phyloP scores from a whole-genome alignment of 1,140 invertebrate species.

The Lordiphosa collinella region DNA sequence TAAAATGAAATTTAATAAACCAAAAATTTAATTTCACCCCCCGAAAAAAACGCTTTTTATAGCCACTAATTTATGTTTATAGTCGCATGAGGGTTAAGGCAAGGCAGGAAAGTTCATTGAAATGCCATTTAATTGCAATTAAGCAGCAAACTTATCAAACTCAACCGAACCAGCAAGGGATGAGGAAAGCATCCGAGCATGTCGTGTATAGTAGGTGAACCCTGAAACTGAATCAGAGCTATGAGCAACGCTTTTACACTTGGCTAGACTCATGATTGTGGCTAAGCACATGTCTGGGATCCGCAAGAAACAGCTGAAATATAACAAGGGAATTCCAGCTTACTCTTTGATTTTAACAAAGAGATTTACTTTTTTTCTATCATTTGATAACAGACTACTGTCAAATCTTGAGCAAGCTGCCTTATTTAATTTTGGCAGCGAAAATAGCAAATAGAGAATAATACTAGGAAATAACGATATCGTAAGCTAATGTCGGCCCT shows the following conservation, averaged over 20 bases:
- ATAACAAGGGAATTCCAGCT: neutral
- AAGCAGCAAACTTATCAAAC: conserved; percentile 2
- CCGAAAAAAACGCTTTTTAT: neutral
- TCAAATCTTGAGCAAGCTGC: no score
- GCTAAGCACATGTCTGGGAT: conserved; percentile 2
- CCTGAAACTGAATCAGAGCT: neutral
- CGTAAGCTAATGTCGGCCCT: no score
- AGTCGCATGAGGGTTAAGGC: conserved; percentile 5
- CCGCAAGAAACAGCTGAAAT: neutral
- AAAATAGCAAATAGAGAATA: no score
- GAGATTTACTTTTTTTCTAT: no score
- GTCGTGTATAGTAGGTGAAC: neutral
- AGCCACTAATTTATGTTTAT: conserved; percentile 14
- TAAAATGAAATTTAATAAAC: conserved; percentile 36
- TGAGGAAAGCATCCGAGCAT: neutral
- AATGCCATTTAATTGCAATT: conserved; percentile 24
- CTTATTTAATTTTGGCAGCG: no score
- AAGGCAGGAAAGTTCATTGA: conserved; percentile 7
- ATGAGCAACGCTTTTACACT: conserved; percentile 7
- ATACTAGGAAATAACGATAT: no score
- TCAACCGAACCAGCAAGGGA: neutral
- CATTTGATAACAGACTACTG: no score
- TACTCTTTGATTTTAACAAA: neutral
- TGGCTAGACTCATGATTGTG: conserved; percentile 9
- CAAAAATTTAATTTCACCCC: conserved; percentile 18